Conservation (phyloP, 2,797 vertebrate species). For the Falco concolor region DNA sequence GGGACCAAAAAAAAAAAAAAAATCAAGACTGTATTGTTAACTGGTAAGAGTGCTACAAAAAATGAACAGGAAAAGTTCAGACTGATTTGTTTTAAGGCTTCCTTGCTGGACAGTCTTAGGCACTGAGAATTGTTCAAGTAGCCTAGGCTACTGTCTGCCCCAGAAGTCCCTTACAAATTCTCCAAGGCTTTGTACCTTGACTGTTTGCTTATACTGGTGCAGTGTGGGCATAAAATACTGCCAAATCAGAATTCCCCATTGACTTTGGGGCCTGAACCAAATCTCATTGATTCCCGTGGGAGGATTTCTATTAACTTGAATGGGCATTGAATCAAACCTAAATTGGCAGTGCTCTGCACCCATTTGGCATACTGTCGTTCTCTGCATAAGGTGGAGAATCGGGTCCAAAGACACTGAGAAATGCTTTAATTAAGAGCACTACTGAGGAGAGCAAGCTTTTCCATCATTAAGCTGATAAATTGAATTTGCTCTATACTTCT, state of each 20-base stretch:
- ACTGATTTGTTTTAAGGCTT: background rate
- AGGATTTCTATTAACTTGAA: conserved; percentile 55
- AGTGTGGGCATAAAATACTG: background rate
- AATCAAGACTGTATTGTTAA: background rate
- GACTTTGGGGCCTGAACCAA: conserved; percentile 30
- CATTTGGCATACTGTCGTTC: conserved; percentile 25
- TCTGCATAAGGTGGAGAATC: conserved; percentile 52
- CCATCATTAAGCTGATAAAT: background rate
- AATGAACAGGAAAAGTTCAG: background rate
- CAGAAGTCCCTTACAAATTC: background rate
- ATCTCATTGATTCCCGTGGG: conserved; percentile 14
- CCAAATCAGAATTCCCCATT: conserved; percentile 6
- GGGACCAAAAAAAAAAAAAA: background rate
- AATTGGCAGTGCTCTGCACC: conserved; percentile 47
- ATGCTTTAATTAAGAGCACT: conserved; percentile 43
- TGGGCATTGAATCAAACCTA: conserved; percentile 48
- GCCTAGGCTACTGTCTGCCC: background rate
- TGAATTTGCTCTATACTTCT: background rate
- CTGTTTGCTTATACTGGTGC: background rate
- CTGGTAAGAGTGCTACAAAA: background rate
- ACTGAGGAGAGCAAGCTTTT: background rate
- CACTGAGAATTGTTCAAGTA: background rate
- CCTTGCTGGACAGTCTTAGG: background rate
- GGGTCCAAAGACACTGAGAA: conserved; percentile 49
- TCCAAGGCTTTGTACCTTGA: background rate